phyloP scores from a whole-genome alignment of 2,888 invertebrate species.

The Hydriomena furcata region DNA sequence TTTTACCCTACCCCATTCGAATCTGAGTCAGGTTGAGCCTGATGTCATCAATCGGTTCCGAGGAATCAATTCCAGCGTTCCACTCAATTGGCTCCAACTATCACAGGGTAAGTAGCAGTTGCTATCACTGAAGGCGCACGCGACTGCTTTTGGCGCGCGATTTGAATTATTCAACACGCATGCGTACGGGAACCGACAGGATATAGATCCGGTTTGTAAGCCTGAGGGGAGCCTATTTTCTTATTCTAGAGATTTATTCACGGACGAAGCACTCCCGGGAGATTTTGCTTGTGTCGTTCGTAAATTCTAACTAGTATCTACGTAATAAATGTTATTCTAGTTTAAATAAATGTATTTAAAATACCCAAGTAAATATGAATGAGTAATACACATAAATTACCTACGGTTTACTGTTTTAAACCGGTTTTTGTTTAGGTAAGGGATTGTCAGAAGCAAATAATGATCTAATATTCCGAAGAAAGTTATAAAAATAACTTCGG shows the following conservation, averaged over 20 bases:
- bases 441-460: too few species aligned
- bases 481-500: too few species aligned
- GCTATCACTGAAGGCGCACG: constrained; percentile 39
- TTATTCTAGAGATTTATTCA: constrained; percentile 20
- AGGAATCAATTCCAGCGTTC: constrained; percentile 45
- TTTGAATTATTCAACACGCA: constrained; percentile 67
- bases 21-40: constrained; percentile 26
- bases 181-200: constrained; percentile 62
- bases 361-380: too few species aligned
- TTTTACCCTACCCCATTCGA: constrained; percentile 14
- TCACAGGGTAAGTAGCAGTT: constrained; percentile 8
- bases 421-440: too few species aligned
- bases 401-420: too few species aligned
- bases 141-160: constrained; percentile 37
- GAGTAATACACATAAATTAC: too few species aligned
- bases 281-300: constrained; percentile 4
- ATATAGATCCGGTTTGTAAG: constrained; percentile 72
- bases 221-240: constrained; percentile 13
- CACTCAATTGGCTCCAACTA: constrained; percentile 18
- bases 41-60: constrained; percentile 43
- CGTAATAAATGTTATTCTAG: too few species aligned
- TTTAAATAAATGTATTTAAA: too few species aligned
- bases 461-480: too few species aligned
- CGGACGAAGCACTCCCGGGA: constrained; percentile 5
- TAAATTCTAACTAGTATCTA: constrained; percentile 3